phyloP scores from a whole-genome alignment of 2,888 invertebrate genomes.

The Hirtodrosophila confusa region DNA sequence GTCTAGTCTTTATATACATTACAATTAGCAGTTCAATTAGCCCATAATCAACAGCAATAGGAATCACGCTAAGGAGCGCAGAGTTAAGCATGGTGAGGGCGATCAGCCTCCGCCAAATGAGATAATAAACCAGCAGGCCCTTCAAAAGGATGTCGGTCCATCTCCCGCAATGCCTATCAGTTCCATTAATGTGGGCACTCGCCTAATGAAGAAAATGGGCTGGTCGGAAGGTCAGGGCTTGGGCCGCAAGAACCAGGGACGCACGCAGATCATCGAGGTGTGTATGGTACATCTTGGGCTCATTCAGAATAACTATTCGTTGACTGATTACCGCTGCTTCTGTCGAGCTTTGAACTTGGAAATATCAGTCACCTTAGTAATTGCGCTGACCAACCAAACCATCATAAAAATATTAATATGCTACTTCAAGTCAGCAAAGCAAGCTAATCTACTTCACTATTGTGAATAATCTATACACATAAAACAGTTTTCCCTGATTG shows the following conservation, averaged over 20 bases:
- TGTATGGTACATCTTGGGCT: background rate
- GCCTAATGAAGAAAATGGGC: constrained; percentile 98
- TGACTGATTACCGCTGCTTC: too few relatives aligned
- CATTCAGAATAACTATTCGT: too few relatives aligned
- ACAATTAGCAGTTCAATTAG: too few relatives aligned
- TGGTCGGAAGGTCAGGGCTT: constrained; percentile 99
- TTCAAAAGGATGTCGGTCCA: constrained; percentile 76
- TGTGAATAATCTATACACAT: too few relatives aligned
- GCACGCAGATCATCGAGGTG: constrained; percentile 96
- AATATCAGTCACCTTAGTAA: too few relatives aligned
- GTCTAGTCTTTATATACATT: background rate
- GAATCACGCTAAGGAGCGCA: constrained; percentile 97
- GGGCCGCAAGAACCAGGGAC: constrained; percentile 96
- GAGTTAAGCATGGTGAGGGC: constrained; percentile 96
- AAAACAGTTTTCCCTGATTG: too few relatives aligned
- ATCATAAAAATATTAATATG: background rate
- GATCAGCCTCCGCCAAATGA: constrained; percentile 88
- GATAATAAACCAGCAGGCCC: constrained; percentile 83
- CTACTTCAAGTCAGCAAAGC: too few relatives aligned
- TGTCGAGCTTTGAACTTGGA: too few relatives aligned
- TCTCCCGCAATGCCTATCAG: constrained; percentile 86
- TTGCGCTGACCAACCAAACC: too few relatives aligned
- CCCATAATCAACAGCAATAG: constrained; percentile 86
- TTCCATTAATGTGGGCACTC: constrained; percentile 96
- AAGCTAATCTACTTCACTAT: too few relatives aligned